A percentile compares a stretch with the other conserved stretches of the same genome.
Evolutionary conservation across 1,140 invertebrate genomes (phyloP).

Genomic region (Drosophila sp.): DNA sequence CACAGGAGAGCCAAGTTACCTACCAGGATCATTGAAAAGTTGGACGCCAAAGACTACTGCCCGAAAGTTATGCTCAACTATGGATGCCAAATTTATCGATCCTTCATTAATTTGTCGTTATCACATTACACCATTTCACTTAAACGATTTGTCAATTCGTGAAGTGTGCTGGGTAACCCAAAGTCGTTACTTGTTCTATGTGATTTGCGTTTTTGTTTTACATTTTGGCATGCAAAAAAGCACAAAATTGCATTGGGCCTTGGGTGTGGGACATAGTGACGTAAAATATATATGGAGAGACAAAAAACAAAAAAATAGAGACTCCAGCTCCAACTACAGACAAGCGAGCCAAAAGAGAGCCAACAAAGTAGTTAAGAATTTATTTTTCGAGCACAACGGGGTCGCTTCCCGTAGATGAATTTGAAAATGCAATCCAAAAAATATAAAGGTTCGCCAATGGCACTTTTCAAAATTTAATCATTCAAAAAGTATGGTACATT

Average conservation of each 20-base stretch:
- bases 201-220: constrained; percentile 4
- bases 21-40: no score
- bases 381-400: constrained; percentile 4
- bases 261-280: constrained; percentile 32
- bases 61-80: no score
- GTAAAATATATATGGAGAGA: neutral
- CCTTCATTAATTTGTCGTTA: no score
- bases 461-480: neutral
- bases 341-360: neutral
- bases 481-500: constrained; percentile 1
- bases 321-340: neutral
- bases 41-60: no score
- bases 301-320: neutral
- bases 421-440: constrained; percentile 1
- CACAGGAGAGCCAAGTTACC: no score
- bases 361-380: constrained; percentile 24
- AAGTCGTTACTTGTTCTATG: neutral
- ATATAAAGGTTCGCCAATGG: neutral
- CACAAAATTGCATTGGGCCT: constrained; percentile 57
- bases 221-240: constrained; percentile 45
- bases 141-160: no score
- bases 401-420: neutral
- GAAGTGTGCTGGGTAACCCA: neutral
- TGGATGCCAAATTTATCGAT: no score
- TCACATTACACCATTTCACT: no score